Base-by-base conservation (phyloP, 2,888 invertebrate species). In the Incurvaria masculella region DNA sequence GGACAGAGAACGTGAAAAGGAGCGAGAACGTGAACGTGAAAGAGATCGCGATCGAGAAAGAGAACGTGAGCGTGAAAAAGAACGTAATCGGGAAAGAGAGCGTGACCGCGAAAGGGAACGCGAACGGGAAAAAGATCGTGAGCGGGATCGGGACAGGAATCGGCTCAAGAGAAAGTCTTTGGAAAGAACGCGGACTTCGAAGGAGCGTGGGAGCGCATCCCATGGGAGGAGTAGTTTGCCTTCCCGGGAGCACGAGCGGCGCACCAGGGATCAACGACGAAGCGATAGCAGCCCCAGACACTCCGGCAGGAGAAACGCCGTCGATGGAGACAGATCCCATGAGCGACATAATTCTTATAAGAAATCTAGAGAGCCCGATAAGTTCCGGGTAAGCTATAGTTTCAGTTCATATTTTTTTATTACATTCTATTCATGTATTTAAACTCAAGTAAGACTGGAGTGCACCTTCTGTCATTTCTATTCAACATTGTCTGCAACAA, bases 321-420 rank as follows among this genome's bases (percentile, higher is more conserved):
- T 66, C 64, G 44, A 59, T 64, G 23, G 64, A 62, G 53, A 70
- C 65, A 52, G 71, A 58, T 55, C 57, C 20, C n/a, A n/a, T n/a
- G 60, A 61, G 10, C 17, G 2, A 11, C 19, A 8, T 4, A 14
- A 41, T 21, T 3, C 8, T 3, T 16, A 10, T 10, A 21, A n/a
- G 18, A 41, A 8, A 17, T 21, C 5, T 16, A 62, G 61, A 43
- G 64, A 65, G 26, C 70, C 67, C n/a, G 85, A 85, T 62, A 84
- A 84, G 49, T 85, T 74, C 60, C 83, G 80, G 60, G 54, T 52
- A 38, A 21, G 46, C 2, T n/a, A 38, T 21, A 19, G 26, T 17
- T 43, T 21, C 5, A 20, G 3, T 14, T 20, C 6, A 11, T 1
- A 46, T 50, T 23, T 19, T 53, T 55, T 58, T 50, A 21, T 52